Evolutionary conservation across 2,888 invertebrate species (phyloP).

Genomic region (Hypselothyrea guttata): DNA sequence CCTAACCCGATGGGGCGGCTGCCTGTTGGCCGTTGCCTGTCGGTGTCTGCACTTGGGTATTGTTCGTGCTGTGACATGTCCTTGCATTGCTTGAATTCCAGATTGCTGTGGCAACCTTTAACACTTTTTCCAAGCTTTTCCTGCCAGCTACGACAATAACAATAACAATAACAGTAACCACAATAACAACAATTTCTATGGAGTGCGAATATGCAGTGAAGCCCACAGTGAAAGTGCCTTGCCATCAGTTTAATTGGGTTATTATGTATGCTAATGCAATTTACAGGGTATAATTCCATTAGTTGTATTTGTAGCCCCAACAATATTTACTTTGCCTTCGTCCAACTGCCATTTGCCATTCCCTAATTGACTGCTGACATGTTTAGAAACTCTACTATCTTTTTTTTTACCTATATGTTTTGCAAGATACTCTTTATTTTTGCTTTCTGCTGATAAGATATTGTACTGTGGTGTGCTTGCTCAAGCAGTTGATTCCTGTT

Average conservation of each 20-base stretch:
- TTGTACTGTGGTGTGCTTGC: slow-evolving; percentile 1
- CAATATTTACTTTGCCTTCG: neutral
- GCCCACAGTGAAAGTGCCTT: slow-evolving; percentile 43
- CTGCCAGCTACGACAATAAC: slow-evolving; percentile 2
- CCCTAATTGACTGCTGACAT: too few relatives aligned
- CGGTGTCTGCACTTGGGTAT: slow-evolving; percentile 9
- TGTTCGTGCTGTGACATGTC: slow-evolving; percentile 41
- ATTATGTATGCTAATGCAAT: slow-evolving; percentile 60
- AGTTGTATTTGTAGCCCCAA: neutral
- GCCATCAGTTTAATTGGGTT: slow-evolving; percentile 69
- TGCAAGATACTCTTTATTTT: slow-evolving; percentile 9
- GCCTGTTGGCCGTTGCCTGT: slow-evolving; percentile 19
- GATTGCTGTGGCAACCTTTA: slow-evolving; percentile 29
- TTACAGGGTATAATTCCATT: slow-evolving; percentile 9
- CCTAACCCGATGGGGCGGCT: slow-evolving; percentile 1
- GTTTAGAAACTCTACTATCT: too few relatives aligned
- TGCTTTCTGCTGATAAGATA: slow-evolving; percentile 35
- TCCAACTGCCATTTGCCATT: neutral
- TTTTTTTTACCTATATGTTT: too few relatives aligned
- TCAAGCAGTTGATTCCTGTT: slow-evolving; percentile 9
- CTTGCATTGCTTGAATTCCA: slow-evolving; percentile 53
- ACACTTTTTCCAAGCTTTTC: slow-evolving; percentile 1
- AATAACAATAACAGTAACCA: neutral
- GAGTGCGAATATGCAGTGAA: slow-evolving; percentile 1
- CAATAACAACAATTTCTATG: neutral